phyloP scores from a whole-genome alignment of 2,797 vertebrate genomes.

The Falco naumanni region DNA sequence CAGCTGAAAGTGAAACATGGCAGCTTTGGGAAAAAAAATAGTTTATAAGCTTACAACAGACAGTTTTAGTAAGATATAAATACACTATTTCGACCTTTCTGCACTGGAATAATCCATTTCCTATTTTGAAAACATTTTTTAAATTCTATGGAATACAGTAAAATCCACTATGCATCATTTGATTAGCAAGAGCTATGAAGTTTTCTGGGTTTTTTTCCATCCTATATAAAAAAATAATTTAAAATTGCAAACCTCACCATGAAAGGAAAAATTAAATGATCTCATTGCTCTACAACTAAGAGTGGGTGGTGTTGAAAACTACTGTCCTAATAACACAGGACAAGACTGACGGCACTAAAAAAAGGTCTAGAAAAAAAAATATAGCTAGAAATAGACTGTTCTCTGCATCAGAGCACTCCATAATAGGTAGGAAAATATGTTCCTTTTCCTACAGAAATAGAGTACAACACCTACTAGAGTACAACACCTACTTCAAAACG shows the following conservation, averaged over 20 bases:
- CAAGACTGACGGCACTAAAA: conserved; percentile 55
- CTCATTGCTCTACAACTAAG: conserved; percentile 31
- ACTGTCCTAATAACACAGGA: conserved; percentile 54
- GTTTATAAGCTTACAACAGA: background rate
- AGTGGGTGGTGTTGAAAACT: conserved; percentile 36
- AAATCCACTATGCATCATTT: background rate
- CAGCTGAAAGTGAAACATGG: background rate
- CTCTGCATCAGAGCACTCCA: conserved; percentile 23
- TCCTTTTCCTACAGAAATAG: conserved; percentile 40
- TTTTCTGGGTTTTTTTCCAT: background rate
- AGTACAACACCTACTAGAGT: conserved; percentile 40
- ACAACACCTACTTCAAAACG: conserved; percentile 34
- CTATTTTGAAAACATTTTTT: background rate
- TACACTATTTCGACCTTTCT: background rate
- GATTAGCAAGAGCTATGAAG: background rate
- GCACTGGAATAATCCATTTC: background rate
- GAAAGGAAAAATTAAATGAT: conserved; percentile 14
- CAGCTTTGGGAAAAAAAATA: background rate
- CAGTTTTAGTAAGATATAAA: background rate
- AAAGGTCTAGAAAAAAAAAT: background rate
- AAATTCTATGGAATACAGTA: background rate
- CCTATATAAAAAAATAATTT: background rate
- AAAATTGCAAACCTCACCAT: background rate
- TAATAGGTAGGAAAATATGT: conserved; percentile 54
- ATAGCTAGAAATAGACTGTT: conserved; percentile 58